Evolutionary conservation across 2,888 invertebrate genomes (phyloP), one percentile per base, ranked within the genome.

Genomic region (Tuberolachnus salignus): DNA sequence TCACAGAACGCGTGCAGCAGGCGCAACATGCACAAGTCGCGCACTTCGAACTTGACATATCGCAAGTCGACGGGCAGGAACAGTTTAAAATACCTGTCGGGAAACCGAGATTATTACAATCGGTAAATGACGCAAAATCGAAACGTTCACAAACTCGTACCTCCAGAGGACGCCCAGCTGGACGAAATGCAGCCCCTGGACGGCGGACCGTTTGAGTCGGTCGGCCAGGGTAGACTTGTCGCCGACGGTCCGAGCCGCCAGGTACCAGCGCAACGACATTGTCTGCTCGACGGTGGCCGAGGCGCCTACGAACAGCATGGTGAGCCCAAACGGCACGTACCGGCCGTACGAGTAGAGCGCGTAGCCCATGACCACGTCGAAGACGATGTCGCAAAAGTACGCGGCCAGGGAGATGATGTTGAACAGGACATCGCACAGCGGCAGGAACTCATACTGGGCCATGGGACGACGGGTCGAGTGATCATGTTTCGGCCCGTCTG

Each of bases 331-430:
- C 84, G 91, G 90, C 81, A 89, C 87, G 81, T 88, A 88, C 83
- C 89, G 88, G 51, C 90, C 90, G 80, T 90, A 87, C 84, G 91
- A 90, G 82, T 92, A 91, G 46, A 95, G 88, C 34, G 94, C 93
- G 86, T 94, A 95, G 64, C 92, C 91, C 88, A 94, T 91, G 80
- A 94, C 91, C 81, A 94, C 89, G 86, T 95, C 94, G 86, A 95
- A 95, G 10, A 94, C 94, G 82, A 94, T 91, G 88, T 94, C 94
- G 88, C 94, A 94, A 86, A 95, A 95, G 86, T 95, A 94, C 34
- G 93, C 93, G 80, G 94, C 94, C 83, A 95, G 87, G 67, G 94
- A 94, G 83, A 94, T 94, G 85, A 95, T 92, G 87, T 95, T 95
- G 88, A 95, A 95, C 67, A 95, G 88, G 82, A 94, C 92, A 87